Base-by-base conservation (phyloP, 2,888 invertebrate species). In the Pseudococcus viburni region DNA sequence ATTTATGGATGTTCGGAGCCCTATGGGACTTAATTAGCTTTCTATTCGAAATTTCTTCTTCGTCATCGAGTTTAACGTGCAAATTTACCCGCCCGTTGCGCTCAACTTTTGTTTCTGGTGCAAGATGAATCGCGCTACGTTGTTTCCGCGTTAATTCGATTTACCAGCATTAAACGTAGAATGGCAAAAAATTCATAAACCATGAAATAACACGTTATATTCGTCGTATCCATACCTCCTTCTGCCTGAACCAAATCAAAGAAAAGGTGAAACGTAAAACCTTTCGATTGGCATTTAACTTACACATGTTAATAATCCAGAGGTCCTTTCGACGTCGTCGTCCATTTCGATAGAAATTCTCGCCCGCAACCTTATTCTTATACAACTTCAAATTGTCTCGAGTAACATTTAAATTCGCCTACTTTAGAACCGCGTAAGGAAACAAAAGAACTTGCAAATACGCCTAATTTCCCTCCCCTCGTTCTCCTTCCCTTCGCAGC, bases 11-110 rank as follows among this genome's bases (percentile, higher is more conserved):
- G 86, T 86, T 68, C 64, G n/a, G 64, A 73, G 64, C 68, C 86
- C 86, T 73, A 17, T 46, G 86, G 86, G 86, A 86, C 86, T 86
- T 86, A 86, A 86, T 86, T 86, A 86, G 86, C 86, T 86, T 86
- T 86, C 86, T 64, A 86, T 86, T 86, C 68, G 68, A 39, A 59
- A 86, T 86, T 68, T 86, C 86, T 68, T 86, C 86, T 64, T 86
- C 86, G 86, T 86, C 86, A 86, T 86, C 86, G 86, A 86, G 86
- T 86, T 86, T 86, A 86, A 39, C 42, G 86, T 42, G 80, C n/a
- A 39, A 42, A 42, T 80, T 80, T 46, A n/a, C 39, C 11, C 26
- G 59, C 73, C 12, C 73, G 73, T 17, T 73, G 26, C 33, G 73
- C 19, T 64, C 64, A 12, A 11, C 55, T 59, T 59, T 59, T 59